Base-by-base conservation (phyloP, 2,113 vertebrate species). In the Engystomops pustulosus region DNA sequence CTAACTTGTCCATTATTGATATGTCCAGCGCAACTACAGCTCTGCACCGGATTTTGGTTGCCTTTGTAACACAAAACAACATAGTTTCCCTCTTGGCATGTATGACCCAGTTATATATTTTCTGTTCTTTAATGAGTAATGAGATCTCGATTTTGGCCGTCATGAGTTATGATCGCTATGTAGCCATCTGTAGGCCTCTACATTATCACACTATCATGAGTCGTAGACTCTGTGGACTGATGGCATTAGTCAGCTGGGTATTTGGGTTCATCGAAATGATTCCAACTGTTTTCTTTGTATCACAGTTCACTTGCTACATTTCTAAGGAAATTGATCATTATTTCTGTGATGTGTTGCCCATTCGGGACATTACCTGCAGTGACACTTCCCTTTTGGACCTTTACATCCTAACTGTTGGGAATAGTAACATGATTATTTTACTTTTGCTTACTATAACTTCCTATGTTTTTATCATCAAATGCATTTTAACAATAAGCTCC, bases 131-230 rank as follows among this genome's bases (percentile, higher is more conserved):
- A 58, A 88, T 86, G 0, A 87, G 87, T 25, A 72, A 85, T 10
- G 89, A 90, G 76, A 68, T 86, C 62, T 84, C 80, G 8, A 87
- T 89, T 47, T 60, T 89, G 62, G 45, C 87, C 74, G 79, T 71
- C 25, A 90, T 89, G 89, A 87, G 87, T 32, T 89, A 87, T 83
- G 88, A 90, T 30, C 87, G 88, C 18, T 51, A 51, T 47, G 44
- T 47, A 2, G 44, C 44, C 44, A 47, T 47, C 44, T 47, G 44
- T 47, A 47, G 44, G 12, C 47, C 47, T 18, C 15, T 51, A 10
- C 86, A 86, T 67, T 89, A 89, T 2, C 86, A 76, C 34, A 60
- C 34, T 6, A 82, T 90, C 38, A 90, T 90, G 88, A 89, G 8
- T 18, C 47, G 45, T 3, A 79, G 32, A n/a, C 27, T 88, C 41